phyloP scores from a whole-genome alignment of 2,888 invertebrate genomes.

The Elmis aenea region DNA sequence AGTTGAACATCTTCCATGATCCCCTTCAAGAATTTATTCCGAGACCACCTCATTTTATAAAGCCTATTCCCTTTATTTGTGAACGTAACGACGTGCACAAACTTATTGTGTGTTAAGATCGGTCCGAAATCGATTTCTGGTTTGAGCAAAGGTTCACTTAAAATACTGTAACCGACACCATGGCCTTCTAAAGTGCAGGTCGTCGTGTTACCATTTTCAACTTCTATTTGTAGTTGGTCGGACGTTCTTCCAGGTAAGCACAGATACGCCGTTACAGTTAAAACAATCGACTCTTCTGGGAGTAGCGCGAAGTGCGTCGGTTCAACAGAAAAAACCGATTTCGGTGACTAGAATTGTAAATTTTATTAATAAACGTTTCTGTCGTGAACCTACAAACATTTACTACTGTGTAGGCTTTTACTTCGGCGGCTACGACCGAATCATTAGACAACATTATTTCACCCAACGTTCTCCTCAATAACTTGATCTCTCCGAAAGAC shows the following conservation, averaged over 20 bases:
- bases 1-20: constrained; percentile 28
- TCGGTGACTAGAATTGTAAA: constrained; percentile 47
- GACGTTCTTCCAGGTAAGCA: constrained; percentile 39
- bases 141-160: constrained; percentile 56
- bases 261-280: constrained; percentile 39
- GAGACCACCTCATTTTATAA: constrained; percentile 52
- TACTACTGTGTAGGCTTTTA: not conserved
- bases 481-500: constrained; percentile 59
- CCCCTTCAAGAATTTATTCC: constrained; percentile 27
- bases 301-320: constrained; percentile 32
- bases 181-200: constrained; percentile 51
- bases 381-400: not conserved
- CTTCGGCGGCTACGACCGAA: constrained; percentile 59
- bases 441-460: constrained; percentile 59
- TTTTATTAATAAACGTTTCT: too few relatives aligned
- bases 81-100: constrained; percentile 47
- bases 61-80: constrained; percentile 53
- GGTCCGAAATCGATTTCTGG: constrained; percentile 56
- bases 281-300: constrained; percentile 32
- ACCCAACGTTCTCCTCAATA: constrained; percentile 52
- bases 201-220: constrained; percentile 45
- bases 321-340: constrained; percentile 36
- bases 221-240: constrained; percentile 36
- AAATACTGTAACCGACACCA: constrained; percentile 63
- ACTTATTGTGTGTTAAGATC: constrained; percentile 55